phyloP scores from a whole-genome alignment of 2,113 vertebrate genomes.

The Lasiurus cinereus region DNA sequence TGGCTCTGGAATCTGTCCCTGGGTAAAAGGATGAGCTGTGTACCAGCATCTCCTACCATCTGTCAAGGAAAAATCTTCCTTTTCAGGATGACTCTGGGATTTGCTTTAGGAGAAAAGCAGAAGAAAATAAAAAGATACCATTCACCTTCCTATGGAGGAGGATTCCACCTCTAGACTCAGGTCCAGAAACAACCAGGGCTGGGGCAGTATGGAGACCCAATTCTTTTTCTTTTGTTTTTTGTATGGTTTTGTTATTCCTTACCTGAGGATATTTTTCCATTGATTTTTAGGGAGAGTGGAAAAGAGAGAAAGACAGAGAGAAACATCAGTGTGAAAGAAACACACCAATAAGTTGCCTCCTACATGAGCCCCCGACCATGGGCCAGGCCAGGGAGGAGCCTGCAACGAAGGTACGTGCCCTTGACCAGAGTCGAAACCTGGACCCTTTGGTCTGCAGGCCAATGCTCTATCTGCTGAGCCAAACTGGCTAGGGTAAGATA shows the following conservation, averaged over 20 bases:
- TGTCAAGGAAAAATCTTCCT: slow-evolving; percentile 8
- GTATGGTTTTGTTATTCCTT: too few relatives aligned
- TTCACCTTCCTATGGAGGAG: neutral
- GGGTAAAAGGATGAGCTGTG: neutral
- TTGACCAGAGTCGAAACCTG: too few relatives aligned
- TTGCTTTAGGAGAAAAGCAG: slow-evolving; percentile 53
- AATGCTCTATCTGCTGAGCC: too few relatives aligned
- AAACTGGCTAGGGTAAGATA: neutral
- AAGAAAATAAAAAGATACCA: neutral
- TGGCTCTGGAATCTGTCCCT: neutral
- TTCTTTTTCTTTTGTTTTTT: neutral
- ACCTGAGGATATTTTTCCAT: too few relatives aligned
- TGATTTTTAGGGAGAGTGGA: too few relatives aligned
- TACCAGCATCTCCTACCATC: neutral
- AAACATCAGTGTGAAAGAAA: too few relatives aligned
- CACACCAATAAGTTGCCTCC: too few relatives aligned
- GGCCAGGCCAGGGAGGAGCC: too few relatives aligned
- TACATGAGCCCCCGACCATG: too few relatives aligned
- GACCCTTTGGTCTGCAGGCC: too few relatives aligned
- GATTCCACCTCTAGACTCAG: neutral
- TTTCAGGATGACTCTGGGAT: neutral
- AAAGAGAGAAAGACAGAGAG: too few relatives aligned
- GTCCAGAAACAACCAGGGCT: neutral
- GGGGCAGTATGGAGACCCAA: neutral
- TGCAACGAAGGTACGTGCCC: too few relatives aligned